Percentiles rank a stretch among this genome's conserved stretches.
Conservation (phyloP, 2,113 vertebrate genomes). For the Zosterops borbonicus region DNA sequence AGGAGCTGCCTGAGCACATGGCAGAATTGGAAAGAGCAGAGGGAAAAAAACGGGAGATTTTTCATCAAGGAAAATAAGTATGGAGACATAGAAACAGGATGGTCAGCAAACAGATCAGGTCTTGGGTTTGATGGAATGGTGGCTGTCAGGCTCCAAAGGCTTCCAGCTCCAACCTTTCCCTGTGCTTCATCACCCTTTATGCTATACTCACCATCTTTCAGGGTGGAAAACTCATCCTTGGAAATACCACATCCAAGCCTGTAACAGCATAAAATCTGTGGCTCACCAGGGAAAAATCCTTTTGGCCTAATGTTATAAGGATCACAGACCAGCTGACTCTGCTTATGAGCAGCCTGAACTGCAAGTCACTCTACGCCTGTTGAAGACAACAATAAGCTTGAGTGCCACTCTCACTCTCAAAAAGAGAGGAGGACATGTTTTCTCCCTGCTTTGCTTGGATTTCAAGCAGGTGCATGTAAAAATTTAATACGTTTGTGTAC, state of each 20-base stretch:
- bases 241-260: not conserved
- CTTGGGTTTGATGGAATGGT: not conserved
- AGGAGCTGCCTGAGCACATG: not conserved
- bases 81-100: not conserved
- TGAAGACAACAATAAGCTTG: not conserved
- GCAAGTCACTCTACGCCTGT: rapidly evolving
- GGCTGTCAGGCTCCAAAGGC: not conserved
- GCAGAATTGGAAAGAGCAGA: not conserved
- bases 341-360: not conserved
- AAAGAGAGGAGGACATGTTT: not conserved
- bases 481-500: not conserved
- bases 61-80: not conserved
- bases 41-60: not conserved
- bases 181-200: not conserved
- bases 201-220: not conserved
- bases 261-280: not conserved
- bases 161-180: not conserved
- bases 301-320: not conserved
- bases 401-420: not conserved
- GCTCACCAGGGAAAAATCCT: not conserved
- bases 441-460: not conserved
- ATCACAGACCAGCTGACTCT: not conserved
- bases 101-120: not conserved
- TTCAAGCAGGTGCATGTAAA: not conserved
- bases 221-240: not conserved